Evolutionary conservation across 1,140 invertebrate species (phyloP), one percentile per base, ranked within the genome.

Genomic region (Streblospio benedicti): DNA sequence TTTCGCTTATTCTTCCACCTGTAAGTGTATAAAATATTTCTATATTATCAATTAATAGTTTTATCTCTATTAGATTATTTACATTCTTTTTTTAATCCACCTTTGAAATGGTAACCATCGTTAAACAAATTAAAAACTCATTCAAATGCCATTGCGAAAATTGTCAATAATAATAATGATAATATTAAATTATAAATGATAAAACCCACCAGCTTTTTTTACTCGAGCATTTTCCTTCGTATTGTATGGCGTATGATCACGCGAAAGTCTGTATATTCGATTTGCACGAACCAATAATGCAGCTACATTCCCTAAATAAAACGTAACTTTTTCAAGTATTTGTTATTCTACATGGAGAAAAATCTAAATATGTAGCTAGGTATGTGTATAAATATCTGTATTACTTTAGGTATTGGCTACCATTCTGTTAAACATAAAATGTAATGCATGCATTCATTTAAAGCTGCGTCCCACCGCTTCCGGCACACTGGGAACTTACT

Each of bases 1-100:
- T 75, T 41, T 68, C 55, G 64, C 64, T 76, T 6, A 76, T 38
- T 5, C 64, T 68, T 0, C 73, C 74, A 59, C 75, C 75, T 77
- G 31, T 35, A 23, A 28, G 20, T 9, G 9, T 38, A 38, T 38
- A 38, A n/a, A 38, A n/a, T 9, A 38, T 38, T n/a, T 38, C 35
- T n/a, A 38, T n/a, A 9, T 38, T 38, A n/a, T 9, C n/a, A n/a
- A n/a, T 9, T 38, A 38, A 9, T 38, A n/a, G n/a, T 38, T 9
- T 9, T 38, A 38, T 9, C 35, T 9, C 9, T 38, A 38, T 9
- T 38, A 38, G n/a, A 38, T 38, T 38, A 38, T 38, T 38, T 9
- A 9, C 9, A 38, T 38, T 9, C 35, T 38, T 38, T 38, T 38
- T 9, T 38, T 38, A 9, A 38, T 9, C 35, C 35, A 9, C n/a